Evolutionary conservation across 2,888 invertebrate species (phyloP), one percentile per base, ranked within the genome.

Genomic region (Ormyrus pomaceus): DNA sequence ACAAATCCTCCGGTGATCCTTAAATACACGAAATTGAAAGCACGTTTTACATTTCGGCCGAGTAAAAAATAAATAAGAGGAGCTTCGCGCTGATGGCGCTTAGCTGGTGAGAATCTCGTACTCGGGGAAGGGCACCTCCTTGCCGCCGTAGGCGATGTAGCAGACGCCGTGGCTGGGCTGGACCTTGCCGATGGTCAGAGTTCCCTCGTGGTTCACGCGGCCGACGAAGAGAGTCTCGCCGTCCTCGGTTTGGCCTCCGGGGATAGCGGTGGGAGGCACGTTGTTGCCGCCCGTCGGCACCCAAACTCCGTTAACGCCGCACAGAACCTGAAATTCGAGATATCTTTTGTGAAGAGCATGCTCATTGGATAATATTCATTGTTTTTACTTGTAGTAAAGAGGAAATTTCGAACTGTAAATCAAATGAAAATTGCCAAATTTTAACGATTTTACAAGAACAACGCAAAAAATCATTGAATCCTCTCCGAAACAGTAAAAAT

Each of bases 131-230:
- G 94, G 94, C 77, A 96, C 90, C 89, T 97, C 97, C 86, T 94
- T 93, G 62, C 97, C 96, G 0, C 92, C 96, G 88, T 94, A 97
- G 11, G 97, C 94, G 91, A 97, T 96, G 93, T 97, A 97, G 89
- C 95, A 94, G 74, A 94, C 94, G 48, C 93, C 95, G 87, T 96
- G 96, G 8, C 95, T 95, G 56, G 95, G 94, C 86, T 97, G 97
- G 2, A 97, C 95, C 91, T 97, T 97, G 87, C 97, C 96, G 48
- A 95, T 93, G 46, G 96, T 96, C 66, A 95, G 83, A 80, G 95
- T 93, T 79, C 95, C 96, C 84, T 96, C 95, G 87, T 96, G 96
- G 58, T 92, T 92, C 0, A 94, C 95, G 83, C 96, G 94, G 13
- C 96, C 97, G 56, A 96, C 91, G 90, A 93, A 96, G 2, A 97